phyloP scores from a whole-genome alignment of 2,113 vertebrate species.

The Ceyx cyanopectus region DNA sequence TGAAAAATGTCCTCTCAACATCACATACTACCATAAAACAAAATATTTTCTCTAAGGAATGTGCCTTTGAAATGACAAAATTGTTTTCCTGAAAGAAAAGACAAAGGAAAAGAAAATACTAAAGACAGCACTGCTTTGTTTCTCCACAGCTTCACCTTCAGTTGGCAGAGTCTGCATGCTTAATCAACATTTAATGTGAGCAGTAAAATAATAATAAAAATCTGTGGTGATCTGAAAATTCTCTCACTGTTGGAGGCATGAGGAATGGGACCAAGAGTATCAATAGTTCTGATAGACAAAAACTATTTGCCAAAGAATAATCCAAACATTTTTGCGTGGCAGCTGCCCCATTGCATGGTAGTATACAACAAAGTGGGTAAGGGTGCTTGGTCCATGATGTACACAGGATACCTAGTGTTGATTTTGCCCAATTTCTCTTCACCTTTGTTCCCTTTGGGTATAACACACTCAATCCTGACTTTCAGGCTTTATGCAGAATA shows the following conservation, averaged over 20 bases:
- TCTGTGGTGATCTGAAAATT: background rate
- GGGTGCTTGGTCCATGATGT: fast-evolving
- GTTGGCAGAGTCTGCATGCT: background rate
- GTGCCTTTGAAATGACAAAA: background rate
- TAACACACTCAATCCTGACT: background rate
- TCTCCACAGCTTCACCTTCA: background rate
- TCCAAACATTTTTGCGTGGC: background rate
- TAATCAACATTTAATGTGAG: background rate
- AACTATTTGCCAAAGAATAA: background rate
- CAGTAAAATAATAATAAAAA: background rate
- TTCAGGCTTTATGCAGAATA: background rate
- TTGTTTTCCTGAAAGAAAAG: background rate
- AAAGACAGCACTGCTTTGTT: background rate
- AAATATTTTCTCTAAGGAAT: background rate
- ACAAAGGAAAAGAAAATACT: background rate
- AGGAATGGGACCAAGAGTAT: background rate
- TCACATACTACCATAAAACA: background rate
- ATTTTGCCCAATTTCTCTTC: background rate
- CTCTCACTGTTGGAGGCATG: background rate
- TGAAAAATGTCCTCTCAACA: background rate
- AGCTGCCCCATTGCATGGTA: background rate
- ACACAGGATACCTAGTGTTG: fast-evolving
- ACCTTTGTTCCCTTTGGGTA: background rate
- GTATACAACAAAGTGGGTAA: no score
- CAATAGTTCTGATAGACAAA: background rate